Base-by-base conservation (phyloP, 92 coral and sea anemone genomes). In the Palythoa caribaeorum region DNA sequence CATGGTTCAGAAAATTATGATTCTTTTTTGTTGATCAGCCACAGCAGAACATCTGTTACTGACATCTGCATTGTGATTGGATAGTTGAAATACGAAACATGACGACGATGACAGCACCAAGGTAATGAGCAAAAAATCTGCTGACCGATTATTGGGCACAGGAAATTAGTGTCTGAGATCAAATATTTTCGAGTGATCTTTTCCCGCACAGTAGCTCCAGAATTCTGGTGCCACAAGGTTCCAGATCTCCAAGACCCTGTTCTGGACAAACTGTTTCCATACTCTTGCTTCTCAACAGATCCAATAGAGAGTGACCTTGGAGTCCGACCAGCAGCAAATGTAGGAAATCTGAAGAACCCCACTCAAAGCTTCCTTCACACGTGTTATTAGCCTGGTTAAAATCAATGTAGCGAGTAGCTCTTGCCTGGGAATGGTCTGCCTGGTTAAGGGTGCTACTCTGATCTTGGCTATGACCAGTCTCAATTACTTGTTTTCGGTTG, bases 241-340 rank as follows among this genome's bases (percentile, higher is more conserved):
- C 52, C 92, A 54, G 3, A 88, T 80, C 59, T 79, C 87, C 3
- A 79, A 55, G 4, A 79, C 87, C 50, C 80, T 69, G 73, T 88
- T 88, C 17, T 80, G 87, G 60, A 70, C 71, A 11, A 87, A 87
- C 6, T 68, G 60, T 8, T 88, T 83, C 88, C 88, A 89, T 28
- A 71, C 88, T 36, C 88, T 73, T 6, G 76, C 62, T 48, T 89
- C 89, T 12, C 89, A 78, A 35, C 72, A 89, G 44, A 89, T 89
- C 73, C 92, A 89, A 57, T 89, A 84, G 47, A 83, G 92, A 0
- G 89, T 85, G 0, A 83, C 89, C 77, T 89, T 77, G 1, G 85
- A 89, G 14, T 89, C 89, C 15, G 84, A 59, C 84, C 84, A 83
- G 17, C 88, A 89, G 3, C 78, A 79, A 50, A 79, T 39, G 4